These are phyloP conservation scores for Dynastes grantii DNA, from an alignment of 2,888 invertebrate genomes.

Conservation along the genomic window DNA sequence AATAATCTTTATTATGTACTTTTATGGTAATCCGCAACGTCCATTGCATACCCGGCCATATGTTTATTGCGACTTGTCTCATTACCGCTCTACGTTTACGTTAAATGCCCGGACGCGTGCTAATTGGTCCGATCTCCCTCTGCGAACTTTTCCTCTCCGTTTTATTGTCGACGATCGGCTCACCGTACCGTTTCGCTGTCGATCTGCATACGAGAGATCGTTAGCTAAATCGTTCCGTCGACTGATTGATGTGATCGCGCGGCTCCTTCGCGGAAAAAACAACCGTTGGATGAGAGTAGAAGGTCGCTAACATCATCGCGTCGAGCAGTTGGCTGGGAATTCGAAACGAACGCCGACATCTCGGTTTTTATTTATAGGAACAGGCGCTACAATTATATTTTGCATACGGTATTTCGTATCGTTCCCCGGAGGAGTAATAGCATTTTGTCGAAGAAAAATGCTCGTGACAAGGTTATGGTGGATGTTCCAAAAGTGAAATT, in stretches of 20 bases:
- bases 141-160: conserved; percentile 26
- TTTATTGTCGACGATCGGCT: background rate
- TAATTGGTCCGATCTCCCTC: conserved; percentile 49
- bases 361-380: too few relatives aligned
- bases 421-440: too few relatives aligned
- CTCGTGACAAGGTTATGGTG: too few relatives aligned
- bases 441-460: too few relatives aligned
- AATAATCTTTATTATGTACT: conserved; percentile 42
- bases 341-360: too few relatives aligned
- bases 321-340: too few relatives aligned
- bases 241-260: conserved; percentile 34
- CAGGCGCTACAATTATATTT: too few relatives aligned
- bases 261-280: background rate
- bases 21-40: conserved; percentile 24
- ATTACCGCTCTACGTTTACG: conserved; percentile 45
- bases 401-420: too few relatives aligned
- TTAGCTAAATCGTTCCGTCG: conserved; percentile 24
- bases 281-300: background rate
- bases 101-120: conserved; percentile 49
- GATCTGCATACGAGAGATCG: conserved; percentile 41
- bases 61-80: conserved; percentile 48
- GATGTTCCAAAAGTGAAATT: too few relatives aligned
- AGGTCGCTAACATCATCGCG: conserved; percentile 11
- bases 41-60: conserved; percentile 10
- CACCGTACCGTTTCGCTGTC: background rate